These are phyloP conservation scores for Tetraodon nigroviridis DNA, from an alignment of 2,113 vertebrate genomes.

Conservation along the genomic window DNA sequence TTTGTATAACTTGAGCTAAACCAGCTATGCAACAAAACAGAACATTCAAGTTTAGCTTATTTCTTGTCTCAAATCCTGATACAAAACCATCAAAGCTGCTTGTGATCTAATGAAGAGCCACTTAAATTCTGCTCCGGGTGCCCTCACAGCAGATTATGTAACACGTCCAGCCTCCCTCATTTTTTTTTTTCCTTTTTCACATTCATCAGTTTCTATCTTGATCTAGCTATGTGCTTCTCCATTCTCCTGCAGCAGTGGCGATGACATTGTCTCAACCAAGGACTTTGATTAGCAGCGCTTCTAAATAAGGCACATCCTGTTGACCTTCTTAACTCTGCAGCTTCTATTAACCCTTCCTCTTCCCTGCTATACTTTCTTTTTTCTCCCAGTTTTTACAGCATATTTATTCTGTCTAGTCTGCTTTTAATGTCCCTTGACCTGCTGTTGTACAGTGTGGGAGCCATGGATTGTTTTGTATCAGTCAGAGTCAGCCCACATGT, in stretches of 20 bases:
- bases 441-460: constrained; percentile 19
- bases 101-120: background rate
- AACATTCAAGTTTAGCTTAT: too few species aligned
- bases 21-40: too few species aligned
- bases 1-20: too few species aligned
- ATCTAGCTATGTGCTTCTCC: constrained; percentile 27
- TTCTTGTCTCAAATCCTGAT: too few species aligned
- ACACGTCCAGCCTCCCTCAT: constrained; percentile 7
- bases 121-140: background rate
- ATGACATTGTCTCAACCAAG: constrained; percentile 41
- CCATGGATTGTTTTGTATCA: constrained; percentile 4
- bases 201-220: constrained; percentile 26
- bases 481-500: too few species aligned
- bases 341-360: constrained; percentile 48
- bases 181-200: background rate
- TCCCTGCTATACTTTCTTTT: background rate
- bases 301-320: constrained; percentile 73
- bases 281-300: constrained; percentile 51
- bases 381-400: constrained; percentile 12
- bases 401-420: constrained; percentile 9
- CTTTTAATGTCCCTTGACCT: constrained; percentile 18
- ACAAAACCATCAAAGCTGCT: too few species aligned
- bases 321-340: constrained; percentile 50
- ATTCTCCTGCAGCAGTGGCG: constrained; percentile 17
- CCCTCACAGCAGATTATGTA: constrained; percentile 21